phyloP scores from a whole-genome alignment of 2,113 vertebrate species.

The Charina bottae region DNA sequence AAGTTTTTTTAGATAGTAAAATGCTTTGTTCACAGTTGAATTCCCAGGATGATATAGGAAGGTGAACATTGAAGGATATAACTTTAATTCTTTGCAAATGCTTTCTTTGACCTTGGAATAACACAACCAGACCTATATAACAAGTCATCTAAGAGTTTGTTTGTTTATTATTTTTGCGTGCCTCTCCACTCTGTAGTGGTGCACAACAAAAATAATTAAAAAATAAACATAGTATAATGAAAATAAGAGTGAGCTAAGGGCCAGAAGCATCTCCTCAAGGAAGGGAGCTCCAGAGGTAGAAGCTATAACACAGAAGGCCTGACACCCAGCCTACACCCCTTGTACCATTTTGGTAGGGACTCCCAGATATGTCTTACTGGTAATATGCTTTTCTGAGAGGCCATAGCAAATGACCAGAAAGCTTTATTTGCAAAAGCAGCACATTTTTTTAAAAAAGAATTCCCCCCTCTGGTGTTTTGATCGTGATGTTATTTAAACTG shows the following conservation, averaged over 20 bases:
- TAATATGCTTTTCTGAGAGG: neutral
- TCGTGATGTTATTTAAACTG: neutral
- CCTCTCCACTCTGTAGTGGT: neutral
- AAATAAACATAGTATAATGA: neutral
- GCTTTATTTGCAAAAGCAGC: neutral
- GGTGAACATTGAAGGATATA: neutral
- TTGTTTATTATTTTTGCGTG: neutral
- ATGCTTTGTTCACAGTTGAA: neutral
- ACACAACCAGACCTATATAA: neutral
- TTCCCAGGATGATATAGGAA: neutral
- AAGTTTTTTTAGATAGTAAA: neutral
- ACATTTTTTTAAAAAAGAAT: neutral
- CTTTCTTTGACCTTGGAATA: neutral
- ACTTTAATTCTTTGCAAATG: neutral
- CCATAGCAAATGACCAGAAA: neutral
- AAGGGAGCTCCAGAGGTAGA: neutral
- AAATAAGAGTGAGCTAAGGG: neutral
- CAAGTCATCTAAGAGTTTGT: neutral
- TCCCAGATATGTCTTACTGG: constrained; percentile 1
- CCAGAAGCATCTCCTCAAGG: neutral
- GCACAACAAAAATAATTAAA: neutral
- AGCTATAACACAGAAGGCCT: neutral
- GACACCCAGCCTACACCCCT: neutral
- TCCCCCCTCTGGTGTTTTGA: neutral
- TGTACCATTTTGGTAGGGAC: neutral